These are phyloP conservation scores for Thecocarcelia acutangulata DNA, from an alignment of 2,888 invertebrate species.

Conservation along the genomic window DNA sequence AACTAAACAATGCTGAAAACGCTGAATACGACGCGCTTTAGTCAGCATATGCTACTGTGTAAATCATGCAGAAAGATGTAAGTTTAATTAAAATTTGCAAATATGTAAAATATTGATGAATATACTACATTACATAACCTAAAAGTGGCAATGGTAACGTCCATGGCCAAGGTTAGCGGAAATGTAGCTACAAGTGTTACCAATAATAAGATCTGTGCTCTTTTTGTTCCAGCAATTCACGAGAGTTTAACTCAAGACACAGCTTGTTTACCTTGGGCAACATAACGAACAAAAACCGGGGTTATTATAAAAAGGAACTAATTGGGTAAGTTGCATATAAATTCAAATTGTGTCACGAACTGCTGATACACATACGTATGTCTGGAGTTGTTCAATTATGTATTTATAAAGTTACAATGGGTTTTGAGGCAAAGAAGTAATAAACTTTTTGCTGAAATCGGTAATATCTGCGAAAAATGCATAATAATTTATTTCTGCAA, in stretches of 20 bases:
- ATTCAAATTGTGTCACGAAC: neutral
- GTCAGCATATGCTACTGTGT: neutral
- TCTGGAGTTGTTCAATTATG: no score
- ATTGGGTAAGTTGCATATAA: conserved; percentile 85
- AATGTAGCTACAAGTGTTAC: conserved; percentile 19
- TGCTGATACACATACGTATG: no score
- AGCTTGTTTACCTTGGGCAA: conserved; percentile 75
- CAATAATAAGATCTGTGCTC: neutral
- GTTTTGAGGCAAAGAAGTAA: no score
- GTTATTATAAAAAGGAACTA: conserved; percentile 88
- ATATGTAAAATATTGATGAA: neutral
- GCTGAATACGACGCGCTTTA: conserved; percentile 2
- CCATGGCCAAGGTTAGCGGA: conserved; percentile 58
- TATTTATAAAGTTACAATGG: no score
- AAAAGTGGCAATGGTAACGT: conserved; percentile 38
- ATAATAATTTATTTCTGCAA: no score
- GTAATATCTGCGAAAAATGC: no score
- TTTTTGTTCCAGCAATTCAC: conserved; percentile 34
- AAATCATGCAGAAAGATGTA: conserved; percentile 53
- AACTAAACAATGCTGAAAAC: conserved; percentile 50
- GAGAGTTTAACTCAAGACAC: conserved; percentile 72
- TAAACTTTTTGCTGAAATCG: no score
- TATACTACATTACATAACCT: conserved; percentile 73
- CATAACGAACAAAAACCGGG: conserved; percentile 83
- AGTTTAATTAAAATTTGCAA: conserved; percentile 12